Conservation (phyloP, 2,888 invertebrate species). For the Eurois occulta region DNA sequence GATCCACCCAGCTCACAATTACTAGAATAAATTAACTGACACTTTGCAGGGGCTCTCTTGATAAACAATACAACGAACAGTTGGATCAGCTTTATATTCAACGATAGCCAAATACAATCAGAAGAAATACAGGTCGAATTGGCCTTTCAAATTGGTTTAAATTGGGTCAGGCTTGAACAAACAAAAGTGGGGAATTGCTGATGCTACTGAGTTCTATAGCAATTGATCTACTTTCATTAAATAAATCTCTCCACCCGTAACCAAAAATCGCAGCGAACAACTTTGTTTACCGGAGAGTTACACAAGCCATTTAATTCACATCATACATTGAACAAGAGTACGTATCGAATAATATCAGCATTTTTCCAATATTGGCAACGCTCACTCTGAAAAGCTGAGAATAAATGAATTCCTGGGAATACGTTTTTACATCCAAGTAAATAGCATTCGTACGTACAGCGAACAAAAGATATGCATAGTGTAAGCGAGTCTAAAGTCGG, state of each 20-base stretch:
- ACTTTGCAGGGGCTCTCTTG: slow-evolving; percentile 59
- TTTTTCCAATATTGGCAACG: slow-evolving; percentile 55
- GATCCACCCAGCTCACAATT: slow-evolving; percentile 55
- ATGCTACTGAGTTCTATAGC: slow-evolving; percentile 74
- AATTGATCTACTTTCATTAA: slow-evolving; percentile 77
- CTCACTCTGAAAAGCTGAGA: slow-evolving; percentile 47
- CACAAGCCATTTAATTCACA: slow-evolving; percentile 46
- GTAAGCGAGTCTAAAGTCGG: slow-evolving; percentile 27
- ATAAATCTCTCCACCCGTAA: slow-evolving; percentile 70
- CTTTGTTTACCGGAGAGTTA: slow-evolving; percentile 53
- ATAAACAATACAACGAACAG: slow-evolving; percentile 75
- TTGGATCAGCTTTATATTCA: slow-evolving; percentile 82
- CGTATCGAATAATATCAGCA: slow-evolving; percentile 51
- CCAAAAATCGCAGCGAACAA: slow-evolving; percentile 63
- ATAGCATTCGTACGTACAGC: slow-evolving; percentile 36
- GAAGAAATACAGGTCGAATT: slow-evolving; percentile 86
- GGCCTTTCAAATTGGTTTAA: slow-evolving; percentile 86
- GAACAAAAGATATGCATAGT: slow-evolving; percentile 50
- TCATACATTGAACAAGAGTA: slow-evolving; percentile 42
- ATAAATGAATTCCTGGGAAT: slow-evolving; percentile 52
- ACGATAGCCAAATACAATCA: slow-evolving; percentile 84
- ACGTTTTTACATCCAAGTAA: slow-evolving; percentile 53
- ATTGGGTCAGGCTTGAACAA: slow-evolving; percentile 87
- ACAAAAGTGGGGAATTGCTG: slow-evolving; percentile 83
- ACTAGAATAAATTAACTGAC: slow-evolving; percentile 66